Percentiles rank a stretch among this genome's conserved stretches.
These are phyloP conservation scores for Heloderma charlesbogerti DNA, from an alignment of 2,113 vertebrate species.

Conservation along the genomic window DNA sequence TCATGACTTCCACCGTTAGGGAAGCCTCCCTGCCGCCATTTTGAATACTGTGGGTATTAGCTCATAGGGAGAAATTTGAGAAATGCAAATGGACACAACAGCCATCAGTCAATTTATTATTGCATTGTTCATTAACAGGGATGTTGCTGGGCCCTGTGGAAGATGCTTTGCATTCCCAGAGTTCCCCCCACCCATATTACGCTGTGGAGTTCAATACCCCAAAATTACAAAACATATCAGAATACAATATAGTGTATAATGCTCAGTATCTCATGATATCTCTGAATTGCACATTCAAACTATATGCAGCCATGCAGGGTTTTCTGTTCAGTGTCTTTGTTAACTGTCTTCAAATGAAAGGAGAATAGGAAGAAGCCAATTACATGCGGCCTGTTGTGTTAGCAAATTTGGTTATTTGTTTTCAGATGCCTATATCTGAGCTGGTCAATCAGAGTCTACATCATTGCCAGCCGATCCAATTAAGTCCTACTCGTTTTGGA, in stretches of 20 bases:
- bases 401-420: constrained; percentile 37
- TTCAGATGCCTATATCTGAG: not conserved
- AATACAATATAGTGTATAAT: not conserved
- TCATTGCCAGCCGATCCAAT: not conserved
- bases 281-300: not conserved
- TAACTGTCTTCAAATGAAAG: not conserved
- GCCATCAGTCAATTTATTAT: not conserved
- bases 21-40: not conserved
- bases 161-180: fast-evolving
- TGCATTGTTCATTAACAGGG: not conserved
- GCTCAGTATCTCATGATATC: not conserved
- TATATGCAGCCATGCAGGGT: not conserved
- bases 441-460: not conserved
- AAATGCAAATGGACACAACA: not conserved
- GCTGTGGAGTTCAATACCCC: not conserved
- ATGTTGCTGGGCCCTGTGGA: not conserved
- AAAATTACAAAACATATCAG: not conserved
- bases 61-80: not conserved
- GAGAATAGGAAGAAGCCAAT: fast-evolving
- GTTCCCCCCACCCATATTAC: not conserved
- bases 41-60: not conserved
- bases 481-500: constrained; percentile 60
- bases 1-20: not conserved
- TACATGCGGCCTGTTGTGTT: not conserved
- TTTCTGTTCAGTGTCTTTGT: not conserved